Evolutionary conservation across 2,113 vertebrate species (phyloP).

Genomic region (Stegostoma tigrinum): DNA sequence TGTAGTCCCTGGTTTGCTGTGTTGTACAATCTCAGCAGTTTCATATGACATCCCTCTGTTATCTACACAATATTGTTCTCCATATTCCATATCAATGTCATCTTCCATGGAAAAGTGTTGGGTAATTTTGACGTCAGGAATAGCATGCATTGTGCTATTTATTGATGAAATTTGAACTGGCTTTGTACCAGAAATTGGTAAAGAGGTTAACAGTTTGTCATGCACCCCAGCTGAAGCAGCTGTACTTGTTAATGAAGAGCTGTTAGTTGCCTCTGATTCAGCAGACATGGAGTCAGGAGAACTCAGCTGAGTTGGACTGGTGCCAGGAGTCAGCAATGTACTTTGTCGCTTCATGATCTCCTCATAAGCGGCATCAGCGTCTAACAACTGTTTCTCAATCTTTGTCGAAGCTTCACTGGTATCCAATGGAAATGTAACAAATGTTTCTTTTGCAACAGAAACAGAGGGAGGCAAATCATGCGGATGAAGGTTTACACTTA

Average conservation of each 20-base stretch:
- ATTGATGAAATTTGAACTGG: constrained; percentile 41
- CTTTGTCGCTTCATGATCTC: constrained; percentile 69
- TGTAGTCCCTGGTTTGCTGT: constrained; percentile 39
- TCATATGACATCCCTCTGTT: background rate
- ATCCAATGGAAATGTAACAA: constrained; percentile 70
- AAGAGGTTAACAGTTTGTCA: constrained; percentile 49
- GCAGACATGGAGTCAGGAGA: constrained; percentile 49
- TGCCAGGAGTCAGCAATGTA: constrained; percentile 70
- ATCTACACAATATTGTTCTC: constrained; percentile 62
- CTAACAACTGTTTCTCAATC: constrained; percentile 58
- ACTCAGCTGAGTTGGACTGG: constrained; percentile 68
- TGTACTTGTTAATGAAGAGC: constrained; percentile 41
- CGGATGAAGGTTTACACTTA: constrained; percentile 59
- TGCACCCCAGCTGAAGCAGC: constrained; percentile 47
- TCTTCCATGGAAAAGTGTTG: constrained; percentile 90
- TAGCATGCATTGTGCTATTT: constrained; percentile 70
- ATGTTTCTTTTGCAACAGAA: constrained; percentile 67
- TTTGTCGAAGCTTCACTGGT: constrained; percentile 51
- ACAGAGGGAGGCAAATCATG: constrained; percentile 65
- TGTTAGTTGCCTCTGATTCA: constrained; percentile 44
- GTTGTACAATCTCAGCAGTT: background rate
- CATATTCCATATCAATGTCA: constrained; percentile 78
- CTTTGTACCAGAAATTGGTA: constrained; percentile 43
- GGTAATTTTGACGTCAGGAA: constrained; percentile 96
- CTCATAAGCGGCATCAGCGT: constrained; percentile 65